Evolutionary conservation across 2,113 vertebrate species (phyloP).

Genomic region (Saimiri boliviensis): DNA sequence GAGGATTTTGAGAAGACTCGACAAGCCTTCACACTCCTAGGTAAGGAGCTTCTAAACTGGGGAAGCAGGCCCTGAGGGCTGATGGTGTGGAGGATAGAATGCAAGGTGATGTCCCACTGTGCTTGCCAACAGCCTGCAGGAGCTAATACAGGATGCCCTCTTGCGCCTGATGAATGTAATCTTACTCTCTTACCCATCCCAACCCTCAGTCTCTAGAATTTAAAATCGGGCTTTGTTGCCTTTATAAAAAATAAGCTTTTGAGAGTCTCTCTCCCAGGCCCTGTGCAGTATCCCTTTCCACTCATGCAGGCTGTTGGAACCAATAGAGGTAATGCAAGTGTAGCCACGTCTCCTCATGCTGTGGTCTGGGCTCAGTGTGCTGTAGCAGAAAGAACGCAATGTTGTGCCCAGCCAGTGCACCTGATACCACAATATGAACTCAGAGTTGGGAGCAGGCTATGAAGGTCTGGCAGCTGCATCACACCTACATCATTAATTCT

Average conservation of each 20-base stretch:
- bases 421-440: fast-evolving
- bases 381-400: neutral
- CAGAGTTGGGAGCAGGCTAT: neutral
- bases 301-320: neutral
- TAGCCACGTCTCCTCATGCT: neutral
- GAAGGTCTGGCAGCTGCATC: neutral
- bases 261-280: neutral
- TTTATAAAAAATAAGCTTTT: neutral
- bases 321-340: neutral
- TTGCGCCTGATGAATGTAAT: neutral
- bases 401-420: neutral
- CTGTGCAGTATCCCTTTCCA: neutral
- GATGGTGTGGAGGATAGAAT: neutral
- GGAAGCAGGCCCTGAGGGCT: fast-evolving
- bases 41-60: slow-evolving; percentile 81
- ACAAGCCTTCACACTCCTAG: slow-evolving; percentile 91
- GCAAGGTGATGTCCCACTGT: fast-evolving
- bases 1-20: slow-evolving; percentile 92
- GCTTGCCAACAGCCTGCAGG: too few relatives aligned
- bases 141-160: neutral
- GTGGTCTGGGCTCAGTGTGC: neutral
- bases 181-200: neutral
- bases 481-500: neutral
- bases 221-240: neutral
- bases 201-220: neutral